Evolutionary conservation across 2,797 vertebrate genomes (phyloP).

Genomic region (Loriculus beryllinus): DNA sequence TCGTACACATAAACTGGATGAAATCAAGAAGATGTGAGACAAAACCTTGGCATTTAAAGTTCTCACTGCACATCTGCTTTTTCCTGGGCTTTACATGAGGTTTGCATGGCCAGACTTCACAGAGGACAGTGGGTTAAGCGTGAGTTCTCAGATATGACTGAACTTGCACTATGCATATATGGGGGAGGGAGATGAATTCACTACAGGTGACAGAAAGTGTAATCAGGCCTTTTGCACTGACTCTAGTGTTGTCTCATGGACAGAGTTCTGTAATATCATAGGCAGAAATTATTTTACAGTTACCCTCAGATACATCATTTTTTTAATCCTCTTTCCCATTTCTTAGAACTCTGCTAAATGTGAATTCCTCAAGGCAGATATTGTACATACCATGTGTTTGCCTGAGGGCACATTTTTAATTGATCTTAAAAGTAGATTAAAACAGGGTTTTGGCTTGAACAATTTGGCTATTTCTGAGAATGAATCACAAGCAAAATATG

Average conservation of each 20-base stretch:
- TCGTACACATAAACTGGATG: background rate
- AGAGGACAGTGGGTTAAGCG: background rate
- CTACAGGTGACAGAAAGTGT: background rate
- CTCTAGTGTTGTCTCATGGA: background rate
- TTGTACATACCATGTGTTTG: slow-evolving; percentile 17
- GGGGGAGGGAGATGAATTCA: background rate
- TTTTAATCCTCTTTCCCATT: background rate
- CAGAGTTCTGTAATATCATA: background rate
- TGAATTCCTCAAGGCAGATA: background rate
- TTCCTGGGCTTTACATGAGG: background rate
- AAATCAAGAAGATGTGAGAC: background rate
- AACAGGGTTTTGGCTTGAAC: slow-evolving; percentile 19
- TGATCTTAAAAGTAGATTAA: slow-evolving; percentile 49
- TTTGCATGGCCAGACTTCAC: background rate
- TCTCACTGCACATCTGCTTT: background rate
- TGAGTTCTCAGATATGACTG: background rate
- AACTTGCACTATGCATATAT: background rate
- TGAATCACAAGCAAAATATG: slow-evolving; percentile 35
- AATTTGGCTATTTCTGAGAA: slow-evolving; percentile 37
- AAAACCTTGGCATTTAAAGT: background rate
- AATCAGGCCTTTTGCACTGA: background rate
- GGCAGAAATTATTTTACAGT: background rate
- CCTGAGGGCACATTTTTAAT: slow-evolving; percentile 36
- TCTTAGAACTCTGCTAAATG: background rate
- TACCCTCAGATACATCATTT: background rate